Base-by-base conservation (phyloP, 2,888 invertebrate genomes). In the Hemithea aestivaria region DNA sequence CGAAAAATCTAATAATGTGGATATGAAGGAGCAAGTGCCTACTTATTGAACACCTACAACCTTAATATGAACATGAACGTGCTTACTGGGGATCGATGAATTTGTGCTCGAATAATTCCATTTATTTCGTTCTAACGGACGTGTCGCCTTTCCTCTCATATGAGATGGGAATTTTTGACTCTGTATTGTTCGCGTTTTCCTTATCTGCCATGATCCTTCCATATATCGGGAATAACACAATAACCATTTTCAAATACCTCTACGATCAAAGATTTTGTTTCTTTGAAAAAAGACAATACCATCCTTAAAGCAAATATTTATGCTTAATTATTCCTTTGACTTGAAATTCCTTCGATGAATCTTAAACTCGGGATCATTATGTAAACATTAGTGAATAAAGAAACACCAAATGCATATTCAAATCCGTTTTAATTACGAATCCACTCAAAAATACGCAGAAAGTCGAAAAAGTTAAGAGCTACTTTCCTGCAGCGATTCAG, bases 81-180 rank as follows among this genome's bases (percentile, higher is more conserved):
- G 40, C 10, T 28, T 29, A 34, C 37, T 31, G 20, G 31, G 9
- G 32, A 40, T 40, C 42, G 20, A 32, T 40, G 25, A 35, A 42
- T 38, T 37, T 33, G 24, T 31, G 36, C 36, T 36, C 37, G 26
- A 35, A 33, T 40, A 40, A 45, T 31, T 37, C 23, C 20, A 27
- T 21, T 28, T 20, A 23, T 22, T 12, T 8, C 2, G 8, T 21
- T 33, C 6, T 11, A 8, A 9, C 6, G 12, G 16, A 9, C 24
- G 16, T 24, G 5, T 27, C 30, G 31, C 20, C n/a, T 32, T 9
- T 16, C n/a, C 23, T 12, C 20, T 28, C 20, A 8, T 27, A n/a
- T 20, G 8, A 20, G 10, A 7, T 5, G 10, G 10, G 7, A 7
- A 20, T 20, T 16, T 24, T 16, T 16, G 16, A 2, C 16, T 16